Evolutionary conservation across 2,797 vertebrate species (phyloP).

Genomic region (Podarcis siculus): DNA sequence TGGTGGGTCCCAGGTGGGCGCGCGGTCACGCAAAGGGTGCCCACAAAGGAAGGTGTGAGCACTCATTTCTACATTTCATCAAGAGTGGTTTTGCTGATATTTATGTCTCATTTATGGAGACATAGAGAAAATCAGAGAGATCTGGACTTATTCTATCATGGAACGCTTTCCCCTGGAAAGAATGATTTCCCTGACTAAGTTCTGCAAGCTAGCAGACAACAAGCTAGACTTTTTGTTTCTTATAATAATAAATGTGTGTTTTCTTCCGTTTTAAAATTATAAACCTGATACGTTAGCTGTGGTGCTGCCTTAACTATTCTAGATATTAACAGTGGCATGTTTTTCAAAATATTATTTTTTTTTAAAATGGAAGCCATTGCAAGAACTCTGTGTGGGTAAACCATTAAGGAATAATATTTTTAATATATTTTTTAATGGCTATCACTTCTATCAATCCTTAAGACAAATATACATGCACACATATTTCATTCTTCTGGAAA

Average conservation of each 20-base stretch:
- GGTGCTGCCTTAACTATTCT: not conserved
- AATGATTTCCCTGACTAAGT: not conserved
- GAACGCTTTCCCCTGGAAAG: too few species aligned
- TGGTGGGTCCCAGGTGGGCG: too few species aligned
- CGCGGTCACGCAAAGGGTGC: too few species aligned
- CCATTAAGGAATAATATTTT: not conserved
- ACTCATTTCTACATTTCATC: not conserved
- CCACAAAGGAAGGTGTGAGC: too few species aligned
- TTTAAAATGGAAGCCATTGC: not conserved
- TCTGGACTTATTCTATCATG: not conserved
- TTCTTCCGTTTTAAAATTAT: not conserved
- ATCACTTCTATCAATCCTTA: too few species aligned
- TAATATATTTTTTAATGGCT: too few species aligned
- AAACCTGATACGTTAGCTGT: not conserved
- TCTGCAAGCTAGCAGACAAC: not conserved
- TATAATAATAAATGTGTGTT: not conserved
- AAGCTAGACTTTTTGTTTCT: not conserved
- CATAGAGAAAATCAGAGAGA: not conserved
- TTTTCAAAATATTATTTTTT: not conserved
- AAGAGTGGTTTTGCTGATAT: not conserved
- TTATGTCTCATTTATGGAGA: not conserved
- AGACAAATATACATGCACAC: too few species aligned
- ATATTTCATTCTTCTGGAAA: too few species aligned
- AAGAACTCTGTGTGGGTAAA: not conserved
- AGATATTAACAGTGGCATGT: not conserved